Evolutionary conservation across 2,113 vertebrate genomes (phyloP).

Genomic region (Nibea coibor): DNA sequence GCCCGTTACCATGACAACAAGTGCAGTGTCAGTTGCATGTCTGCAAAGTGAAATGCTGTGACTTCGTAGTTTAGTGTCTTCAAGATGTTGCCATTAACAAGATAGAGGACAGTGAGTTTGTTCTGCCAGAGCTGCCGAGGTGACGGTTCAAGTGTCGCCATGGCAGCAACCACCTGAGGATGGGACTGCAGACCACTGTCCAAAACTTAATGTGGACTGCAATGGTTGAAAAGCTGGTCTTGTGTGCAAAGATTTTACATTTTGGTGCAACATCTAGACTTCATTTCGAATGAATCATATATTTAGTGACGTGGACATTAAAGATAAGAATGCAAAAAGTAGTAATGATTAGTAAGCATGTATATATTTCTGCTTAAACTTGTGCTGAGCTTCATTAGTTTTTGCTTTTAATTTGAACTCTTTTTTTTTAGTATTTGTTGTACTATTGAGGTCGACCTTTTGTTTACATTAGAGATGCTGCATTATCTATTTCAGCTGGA

Average conservation of each 20-base stretch:
- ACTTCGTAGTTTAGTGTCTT: conserved; percentile 28
- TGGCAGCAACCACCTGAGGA: background rate
- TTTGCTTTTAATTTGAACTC: no score
- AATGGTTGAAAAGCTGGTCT: background rate
- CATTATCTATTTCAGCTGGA: background rate
- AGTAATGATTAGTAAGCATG: no score
- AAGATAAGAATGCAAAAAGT: no score
- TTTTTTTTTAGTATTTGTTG: background rate
- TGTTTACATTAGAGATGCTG: background rate
- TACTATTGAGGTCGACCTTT: background rate
- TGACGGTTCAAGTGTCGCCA: background rate
- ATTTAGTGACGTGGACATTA: no score
- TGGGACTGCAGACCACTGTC: no score
- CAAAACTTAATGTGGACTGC: background rate
- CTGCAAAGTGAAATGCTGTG: conserved; percentile 41
- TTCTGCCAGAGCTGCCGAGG: conserved; percentile 1
- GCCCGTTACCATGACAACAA: conserved; percentile 60
- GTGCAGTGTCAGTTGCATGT: conserved; percentile 37
- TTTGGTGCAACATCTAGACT: background rate
- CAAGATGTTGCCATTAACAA: conserved; percentile 9
- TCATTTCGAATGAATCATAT: no score
- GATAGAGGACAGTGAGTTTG: background rate
- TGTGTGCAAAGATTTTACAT: background rate
- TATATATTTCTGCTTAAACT: no score
- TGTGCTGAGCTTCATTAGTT: background rate